Conservation (phyloP, 2,113 vertebrate genomes). For the chimpanzee (Pan troglodytes) region DNA sequence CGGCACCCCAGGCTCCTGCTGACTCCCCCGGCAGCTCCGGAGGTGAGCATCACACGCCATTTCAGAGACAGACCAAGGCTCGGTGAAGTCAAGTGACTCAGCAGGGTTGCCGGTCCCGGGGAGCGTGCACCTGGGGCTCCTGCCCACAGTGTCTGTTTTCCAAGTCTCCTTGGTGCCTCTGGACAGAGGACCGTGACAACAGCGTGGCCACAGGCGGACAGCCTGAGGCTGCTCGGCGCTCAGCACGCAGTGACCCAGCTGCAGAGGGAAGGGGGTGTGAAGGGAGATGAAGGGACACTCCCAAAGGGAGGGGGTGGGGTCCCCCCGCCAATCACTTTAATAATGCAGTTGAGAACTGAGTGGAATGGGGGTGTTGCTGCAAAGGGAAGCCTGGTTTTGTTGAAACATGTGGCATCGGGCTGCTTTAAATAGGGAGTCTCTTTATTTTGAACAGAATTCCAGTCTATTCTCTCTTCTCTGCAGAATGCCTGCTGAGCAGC, state of each 20-base stretch:
- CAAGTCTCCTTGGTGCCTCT: not conserved
- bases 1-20: too few relatives aligned
- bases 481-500: not conserved
- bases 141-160: not conserved
- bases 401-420: not conserved
- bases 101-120: not conserved
- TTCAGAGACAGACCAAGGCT: not conserved
- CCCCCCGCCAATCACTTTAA: not conserved
- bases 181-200: not conserved
- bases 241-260: not conserved
- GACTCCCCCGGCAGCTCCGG: not conserved
- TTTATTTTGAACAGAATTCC: not conserved
- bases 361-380: not conserved
- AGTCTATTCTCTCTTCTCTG: not conserved
- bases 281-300: not conserved
- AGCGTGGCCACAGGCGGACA: too few relatives aligned
- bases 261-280: not conserved
- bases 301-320: not conserved
- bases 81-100: not conserved
- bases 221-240: not conserved
- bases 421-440: constrained; percentile 8
- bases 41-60: not conserved
- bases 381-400: not conserved
- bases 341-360: not conserved
- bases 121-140: not conserved